Percentiles rank a stretch among this genome's conserved stretches.
Evolutionary conservation across 2,888 invertebrate species (phyloP).

Genomic region (Oscheius sp.): DNA sequence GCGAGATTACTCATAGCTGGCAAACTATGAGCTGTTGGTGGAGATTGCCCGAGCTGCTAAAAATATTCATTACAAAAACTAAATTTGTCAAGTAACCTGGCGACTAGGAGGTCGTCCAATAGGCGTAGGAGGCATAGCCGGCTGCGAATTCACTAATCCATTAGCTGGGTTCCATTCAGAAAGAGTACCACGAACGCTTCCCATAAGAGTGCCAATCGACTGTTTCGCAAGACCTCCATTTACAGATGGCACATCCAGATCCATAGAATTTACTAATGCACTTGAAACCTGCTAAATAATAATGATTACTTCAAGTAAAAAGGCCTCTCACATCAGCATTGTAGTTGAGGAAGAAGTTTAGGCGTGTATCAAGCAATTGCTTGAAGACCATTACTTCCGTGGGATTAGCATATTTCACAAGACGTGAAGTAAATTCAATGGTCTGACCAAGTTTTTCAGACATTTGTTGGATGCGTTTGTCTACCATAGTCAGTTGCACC

Average conservation of each 20-base stretch:
- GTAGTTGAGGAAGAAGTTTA: constrained; percentile 78
- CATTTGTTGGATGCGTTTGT: constrained; percentile 91
- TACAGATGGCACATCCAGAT: constrained; percentile 48
- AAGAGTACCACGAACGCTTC: constrained; percentile 39
- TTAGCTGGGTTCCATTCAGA: constrained; percentile 33
- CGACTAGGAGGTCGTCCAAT: constrained; percentile 64
- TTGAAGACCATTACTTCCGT: constrained; percentile 85
- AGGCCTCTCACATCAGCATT: constrained; percentile 85
- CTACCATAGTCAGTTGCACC: constrained; percentile 85
- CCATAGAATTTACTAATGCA: constrained; percentile 43
- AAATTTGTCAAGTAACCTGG: constrained; percentile 19
- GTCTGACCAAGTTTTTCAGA: constrained; percentile 82
- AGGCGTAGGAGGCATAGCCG: constrained; percentile 61
- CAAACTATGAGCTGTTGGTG: constrained; percentile 48
- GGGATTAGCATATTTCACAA: constrained; percentile 88
- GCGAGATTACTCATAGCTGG: constrained; percentile 41
- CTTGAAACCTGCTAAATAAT: constrained; percentile 33
- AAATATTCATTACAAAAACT: constrained; percentile 8
- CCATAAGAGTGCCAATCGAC: constrained; percentile 43
- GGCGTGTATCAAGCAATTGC: constrained; percentile 89
- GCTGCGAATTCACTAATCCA: constrained; percentile 32
- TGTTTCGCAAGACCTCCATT: constrained; percentile 38
- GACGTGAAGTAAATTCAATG: constrained; percentile 91
- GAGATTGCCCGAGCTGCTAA: constrained; percentile 40
- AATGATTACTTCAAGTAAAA: too few relatives aligned